phyloP scores from a whole-genome alignment of 2,888 invertebrate species.

The Linnaemya tessellans region DNA sequence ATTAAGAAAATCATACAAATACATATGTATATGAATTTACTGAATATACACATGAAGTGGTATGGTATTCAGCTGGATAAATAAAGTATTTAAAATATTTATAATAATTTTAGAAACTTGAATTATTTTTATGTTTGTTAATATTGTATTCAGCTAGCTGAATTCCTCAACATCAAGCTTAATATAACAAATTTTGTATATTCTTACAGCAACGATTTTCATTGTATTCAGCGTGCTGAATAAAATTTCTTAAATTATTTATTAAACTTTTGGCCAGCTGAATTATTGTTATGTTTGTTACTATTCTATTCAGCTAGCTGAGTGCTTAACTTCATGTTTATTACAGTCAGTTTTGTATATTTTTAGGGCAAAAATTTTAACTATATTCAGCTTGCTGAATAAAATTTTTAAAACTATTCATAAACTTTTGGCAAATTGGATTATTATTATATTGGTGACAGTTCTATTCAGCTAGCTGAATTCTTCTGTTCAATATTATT shows the following conservation, averaged over 20 bases:
- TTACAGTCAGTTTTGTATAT: neutral
- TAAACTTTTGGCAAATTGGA: neutral
- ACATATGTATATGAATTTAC: no score
- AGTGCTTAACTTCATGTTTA: neutral
- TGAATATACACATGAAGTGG: no score
- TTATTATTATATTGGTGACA: neutral
- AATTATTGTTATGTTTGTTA: neutral
- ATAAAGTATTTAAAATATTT: no score
- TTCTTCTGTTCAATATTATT: neutral
- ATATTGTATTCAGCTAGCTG: neutral
- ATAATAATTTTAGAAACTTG: no score
- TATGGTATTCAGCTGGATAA: no score
- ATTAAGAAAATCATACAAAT: no score
- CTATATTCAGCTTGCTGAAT: constrained; percentile 2
- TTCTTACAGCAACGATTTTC: no score
- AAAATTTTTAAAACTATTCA: neutral
- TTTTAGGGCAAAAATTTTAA: neutral
- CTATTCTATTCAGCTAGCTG: neutral
- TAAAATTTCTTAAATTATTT: neutral
- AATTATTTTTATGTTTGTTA: neutral
- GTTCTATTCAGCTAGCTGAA: neutral
- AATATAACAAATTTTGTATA: no score
- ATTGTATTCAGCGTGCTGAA: neutral
- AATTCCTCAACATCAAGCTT: neutral
- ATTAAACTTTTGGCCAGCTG: neutral